These are phyloP conservation scores for Sanderia malayensis DNA, from an alignment of 30 jellyfish, hydroid and myxozoan genomes.

Conservation along the genomic window DNA sequence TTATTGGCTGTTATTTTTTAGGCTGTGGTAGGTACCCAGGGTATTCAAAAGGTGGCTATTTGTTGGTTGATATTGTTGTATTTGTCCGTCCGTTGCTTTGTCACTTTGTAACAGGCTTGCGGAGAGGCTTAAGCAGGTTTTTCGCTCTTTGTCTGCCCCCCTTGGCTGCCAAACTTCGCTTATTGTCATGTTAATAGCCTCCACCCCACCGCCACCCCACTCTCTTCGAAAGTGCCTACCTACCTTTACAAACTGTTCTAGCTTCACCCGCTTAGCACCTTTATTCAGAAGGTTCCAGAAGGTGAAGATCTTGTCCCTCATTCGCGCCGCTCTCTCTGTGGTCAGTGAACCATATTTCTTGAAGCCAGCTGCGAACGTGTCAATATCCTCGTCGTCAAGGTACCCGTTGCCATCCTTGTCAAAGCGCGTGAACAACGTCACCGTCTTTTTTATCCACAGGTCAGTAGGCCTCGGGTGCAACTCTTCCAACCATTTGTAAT, in stretches of 20 bases:
- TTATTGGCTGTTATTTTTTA: background rate
- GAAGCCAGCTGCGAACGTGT: conserved; percentile 26
- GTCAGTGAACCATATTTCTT: conserved; percentile 43
- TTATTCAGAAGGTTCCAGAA: conserved; percentile 52
- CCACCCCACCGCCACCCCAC: too few species aligned
- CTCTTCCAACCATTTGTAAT: conserved; percentile 49
- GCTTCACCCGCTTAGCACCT: conserved; percentile 33
- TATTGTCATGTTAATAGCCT: too few species aligned
- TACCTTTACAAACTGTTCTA: conserved; percentile 61
- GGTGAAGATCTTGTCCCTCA: conserved; percentile 51
- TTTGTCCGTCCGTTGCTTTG: too few species aligned
- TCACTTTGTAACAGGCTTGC: too few species aligned
- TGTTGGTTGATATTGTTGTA: too few species aligned
- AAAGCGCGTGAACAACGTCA: conserved; percentile 42
- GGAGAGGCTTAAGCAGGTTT: too few species aligned
- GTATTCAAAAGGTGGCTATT: background rate
- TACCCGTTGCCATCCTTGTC: conserved; percentile 54
- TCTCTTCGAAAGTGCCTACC: too few species aligned
- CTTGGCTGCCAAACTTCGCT: too few species aligned
- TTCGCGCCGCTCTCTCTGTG: conserved; percentile 36
- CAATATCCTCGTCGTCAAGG: conserved; percentile 40
- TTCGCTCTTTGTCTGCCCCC: too few species aligned
- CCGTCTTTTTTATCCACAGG: conserved; percentile 46
- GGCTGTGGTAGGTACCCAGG: background rate
- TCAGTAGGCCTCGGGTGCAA: conserved; percentile 45